These are phyloP conservation scores for Xenotilapia longispinis DNA, from an alignment of 2,113 vertebrate genomes.

Conservation along the genomic window DNA sequence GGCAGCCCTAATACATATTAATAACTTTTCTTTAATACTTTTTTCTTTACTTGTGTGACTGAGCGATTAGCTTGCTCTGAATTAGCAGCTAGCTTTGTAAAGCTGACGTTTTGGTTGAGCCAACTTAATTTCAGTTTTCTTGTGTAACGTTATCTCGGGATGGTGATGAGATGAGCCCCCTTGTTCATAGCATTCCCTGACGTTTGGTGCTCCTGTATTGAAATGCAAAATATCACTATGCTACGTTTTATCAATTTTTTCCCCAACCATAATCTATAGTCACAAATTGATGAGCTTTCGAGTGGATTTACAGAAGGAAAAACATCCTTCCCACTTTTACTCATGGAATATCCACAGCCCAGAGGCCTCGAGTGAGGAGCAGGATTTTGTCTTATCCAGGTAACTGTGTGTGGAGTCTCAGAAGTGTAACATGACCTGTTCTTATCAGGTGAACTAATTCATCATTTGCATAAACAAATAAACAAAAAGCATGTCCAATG, in stretches of 20 bases:
- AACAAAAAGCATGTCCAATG: not conserved
- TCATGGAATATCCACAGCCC: not conserved
- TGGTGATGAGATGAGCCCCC: rapidly evolving
- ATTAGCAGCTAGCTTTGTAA: not conserved
- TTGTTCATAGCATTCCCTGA: not conserved
- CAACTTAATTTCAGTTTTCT: not conserved
- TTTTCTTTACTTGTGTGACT: not conserved
- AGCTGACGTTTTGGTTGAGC: rapidly evolving
- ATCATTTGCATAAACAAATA: not conserved
- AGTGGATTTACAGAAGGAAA: not conserved
- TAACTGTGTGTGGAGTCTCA: not conserved
- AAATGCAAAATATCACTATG: not conserved
- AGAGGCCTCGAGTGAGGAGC: not conserved
- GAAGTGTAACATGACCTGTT: not conserved
- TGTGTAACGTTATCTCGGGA: not conserved
- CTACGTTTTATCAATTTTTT: not conserved
- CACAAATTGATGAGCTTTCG: not conserved
- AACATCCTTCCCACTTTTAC: not conserved
- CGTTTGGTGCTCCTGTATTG: not conserved
- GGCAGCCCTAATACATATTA: too few relatives aligned
- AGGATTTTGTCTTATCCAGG: not conserved
- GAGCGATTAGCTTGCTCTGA: not conserved
- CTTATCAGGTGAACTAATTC: not conserved
- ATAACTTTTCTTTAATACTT: rapidly evolving
- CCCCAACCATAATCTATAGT: not conserved